Conservation (phyloP, 1,140 invertebrate species). For the Orchestia grillus region DNA sequence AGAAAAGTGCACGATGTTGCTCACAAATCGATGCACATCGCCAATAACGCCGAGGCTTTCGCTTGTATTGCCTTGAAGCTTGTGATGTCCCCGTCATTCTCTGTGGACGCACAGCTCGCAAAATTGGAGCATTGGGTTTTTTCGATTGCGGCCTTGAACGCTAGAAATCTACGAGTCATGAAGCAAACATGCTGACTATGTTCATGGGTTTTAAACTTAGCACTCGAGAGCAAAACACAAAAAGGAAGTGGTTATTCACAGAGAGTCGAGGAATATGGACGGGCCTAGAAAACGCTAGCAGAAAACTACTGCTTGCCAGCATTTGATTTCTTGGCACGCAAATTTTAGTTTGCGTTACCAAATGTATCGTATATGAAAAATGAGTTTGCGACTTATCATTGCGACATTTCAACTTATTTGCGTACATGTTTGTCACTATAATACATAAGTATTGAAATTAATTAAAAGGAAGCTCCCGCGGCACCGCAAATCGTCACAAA, state of each 20-base stretch:
- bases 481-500: too few species aligned
- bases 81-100: background rate
- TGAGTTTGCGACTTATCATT: too few species aligned
- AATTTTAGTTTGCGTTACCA: background rate
- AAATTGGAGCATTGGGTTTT: background rate
- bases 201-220: background rate
- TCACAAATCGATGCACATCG: background rate
- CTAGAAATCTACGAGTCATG: background rate
- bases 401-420: too few species aligned
- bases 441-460: too few species aligned
- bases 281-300: background rate
- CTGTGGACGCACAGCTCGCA: background rate
- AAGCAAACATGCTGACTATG: background rate
- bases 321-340: background rate
- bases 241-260: background rate
- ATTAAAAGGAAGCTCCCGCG: too few species aligned
- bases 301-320: background rate
- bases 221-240: background rate
- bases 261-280: background rate
- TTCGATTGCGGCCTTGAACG: background rate
- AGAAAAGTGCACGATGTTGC: background rate
- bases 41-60: background rate
- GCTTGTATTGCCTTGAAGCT: background rate
- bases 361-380: too few species aligned
- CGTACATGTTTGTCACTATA: too few species aligned